Conservation (phyloP, 2,888 invertebrate species). For the Mactromeris polynyma region DNA sequence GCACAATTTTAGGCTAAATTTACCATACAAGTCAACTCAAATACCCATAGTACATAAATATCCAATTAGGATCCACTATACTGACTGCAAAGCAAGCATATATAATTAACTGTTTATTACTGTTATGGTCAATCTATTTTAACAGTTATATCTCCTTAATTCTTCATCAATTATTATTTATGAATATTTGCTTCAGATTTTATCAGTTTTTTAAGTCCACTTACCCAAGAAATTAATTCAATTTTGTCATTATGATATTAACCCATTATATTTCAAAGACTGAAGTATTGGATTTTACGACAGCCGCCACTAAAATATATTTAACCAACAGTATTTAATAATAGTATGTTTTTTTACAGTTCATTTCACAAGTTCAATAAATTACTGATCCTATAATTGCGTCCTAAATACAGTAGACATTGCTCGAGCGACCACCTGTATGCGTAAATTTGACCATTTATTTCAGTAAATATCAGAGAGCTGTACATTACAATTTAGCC, state of each 20-base stretch:
- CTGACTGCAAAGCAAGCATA: background rate
- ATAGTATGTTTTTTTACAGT: background rate
- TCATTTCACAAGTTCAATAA: background rate
- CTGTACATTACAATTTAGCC: too few species aligned
- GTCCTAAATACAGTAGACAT: too few species aligned
- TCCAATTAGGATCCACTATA: background rate
- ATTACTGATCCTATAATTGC: background rate
- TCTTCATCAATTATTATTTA: background rate
- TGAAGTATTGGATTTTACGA: background rate
- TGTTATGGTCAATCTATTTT: background rate
- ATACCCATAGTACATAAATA: background rate
- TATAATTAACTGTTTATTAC: conserved; percentile 2
- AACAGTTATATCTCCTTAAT: background rate
- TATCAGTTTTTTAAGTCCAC: background rate
- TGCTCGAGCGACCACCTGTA: too few species aligned
- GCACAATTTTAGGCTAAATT: background rate
- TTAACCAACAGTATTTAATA: background rate
- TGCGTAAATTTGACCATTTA: too few species aligned
- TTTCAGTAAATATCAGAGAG: too few species aligned
- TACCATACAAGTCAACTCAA: background rate
- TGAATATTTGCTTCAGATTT: background rate
- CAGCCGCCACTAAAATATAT: background rate
- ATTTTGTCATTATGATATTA: conserved; percentile 15
- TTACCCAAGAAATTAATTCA: background rate
- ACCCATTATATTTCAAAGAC: conserved; percentile 11